Base-by-base conservation (phyloP, 2,113 vertebrate genomes). In the Sphyrna mokarran region DNA sequence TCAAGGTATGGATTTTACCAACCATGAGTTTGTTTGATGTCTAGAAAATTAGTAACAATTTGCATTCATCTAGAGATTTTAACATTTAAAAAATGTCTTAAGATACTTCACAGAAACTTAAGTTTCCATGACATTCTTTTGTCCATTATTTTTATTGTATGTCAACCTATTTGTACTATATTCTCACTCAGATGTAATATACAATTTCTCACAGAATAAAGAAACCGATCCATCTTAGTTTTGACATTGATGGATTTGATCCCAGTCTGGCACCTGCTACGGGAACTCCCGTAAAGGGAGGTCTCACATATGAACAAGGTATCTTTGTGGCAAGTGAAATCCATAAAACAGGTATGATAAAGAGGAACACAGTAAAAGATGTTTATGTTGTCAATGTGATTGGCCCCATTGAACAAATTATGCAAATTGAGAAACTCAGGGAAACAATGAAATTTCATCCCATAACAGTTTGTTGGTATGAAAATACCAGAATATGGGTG, bases 161-260 rank as follows among this genome's bases (percentile, higher is more conserved):
- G 16, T 83, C 26, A 61, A 33, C 26, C 20, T 29, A n/a, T 33
- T 48, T 54, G 11, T 89, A 61, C 33, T 61, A 61, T 33, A 33
- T 48, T 90, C 87, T 61, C 58, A 90, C 43, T 33, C 58, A 61
- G 29, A 26, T 43, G 18, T 95, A 26, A 43, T 66, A 69, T 95
- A 6, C n/a, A 23, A 70, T 3, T 95, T 95, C 37, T 95, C n/a
- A 66, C 22, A 98, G 98, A 43, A 97, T 63, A 95, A 97, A 97
- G 96, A 98, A 97, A 86, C 97, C 97, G 0, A 97, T 98, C 78
- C 98, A 98, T 96, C 96, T 98, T 95, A 98, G 98, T 96, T 98
- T 97, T 2, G 98, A 98, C 96, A 97, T 98, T 0, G 98, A 98
- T 0, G 97, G 97, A n/a, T 96, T 98, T 4, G 98, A 98, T 93